Percentiles rank a stretch among this genome's conserved stretches.
These are phyloP conservation scores for Hirudo medicinalis DNA, from an alignment of 1,140 invertebrate species.

Conservation along the genomic window DNA sequence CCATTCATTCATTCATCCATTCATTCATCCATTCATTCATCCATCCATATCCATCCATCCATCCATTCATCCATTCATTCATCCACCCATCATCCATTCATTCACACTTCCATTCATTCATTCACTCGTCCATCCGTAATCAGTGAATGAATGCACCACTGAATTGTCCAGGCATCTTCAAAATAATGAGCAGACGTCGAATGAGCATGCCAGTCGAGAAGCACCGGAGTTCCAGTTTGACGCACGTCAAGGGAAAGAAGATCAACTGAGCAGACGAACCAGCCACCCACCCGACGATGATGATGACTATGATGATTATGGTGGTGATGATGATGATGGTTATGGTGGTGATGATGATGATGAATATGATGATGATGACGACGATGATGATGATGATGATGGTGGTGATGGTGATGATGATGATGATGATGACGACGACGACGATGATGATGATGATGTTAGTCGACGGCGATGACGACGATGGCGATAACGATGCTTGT, in stretches of 20 bases:
- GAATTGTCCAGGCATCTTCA: constrained; percentile 1
- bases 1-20: neutral
- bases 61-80: neutral
- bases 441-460: neutral
- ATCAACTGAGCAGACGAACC: too few species aligned
- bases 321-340: too few species aligned
- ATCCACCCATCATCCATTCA: neutral
- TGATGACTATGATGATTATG: too few species aligned
- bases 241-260: neutral
- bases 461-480: too few species aligned
- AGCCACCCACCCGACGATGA: too few species aligned
- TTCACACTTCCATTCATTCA: neutral
- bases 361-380: too few species aligned
- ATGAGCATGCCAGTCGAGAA: constrained; percentile 5
- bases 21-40: neutral
- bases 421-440: too few species aligned
- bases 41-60: neutral
- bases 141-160: neutral
- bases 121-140: neutral
- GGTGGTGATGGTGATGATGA: too few species aligned
- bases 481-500: constrained; percentile 9
- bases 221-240: neutral
- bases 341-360: too few species aligned
- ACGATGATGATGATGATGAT: too few species aligned
- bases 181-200: constrained; percentile 4